Evolutionary conservation across 2,888 invertebrate species (phyloP).

Genomic region (Cataglyphis rosenhaueri): DNA sequence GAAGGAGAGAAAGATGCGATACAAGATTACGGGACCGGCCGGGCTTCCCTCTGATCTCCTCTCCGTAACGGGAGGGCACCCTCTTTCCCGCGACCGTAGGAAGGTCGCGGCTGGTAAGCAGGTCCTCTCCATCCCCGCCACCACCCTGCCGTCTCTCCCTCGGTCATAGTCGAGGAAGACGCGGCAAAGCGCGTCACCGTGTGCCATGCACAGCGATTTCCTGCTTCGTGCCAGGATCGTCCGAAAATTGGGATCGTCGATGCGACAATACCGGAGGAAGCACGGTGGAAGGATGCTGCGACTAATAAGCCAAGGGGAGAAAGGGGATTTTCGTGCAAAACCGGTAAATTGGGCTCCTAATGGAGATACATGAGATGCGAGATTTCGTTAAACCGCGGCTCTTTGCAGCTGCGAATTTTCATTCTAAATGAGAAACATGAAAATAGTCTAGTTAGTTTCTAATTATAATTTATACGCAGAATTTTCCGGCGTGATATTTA

Average conservation of each 20-base stretch:
- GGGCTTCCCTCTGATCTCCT: slow-evolving; percentile 69
- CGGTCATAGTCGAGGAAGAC: slow-evolving; percentile 13
- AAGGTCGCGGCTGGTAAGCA: slow-evolving; percentile 58
- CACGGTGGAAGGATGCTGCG: neutral
- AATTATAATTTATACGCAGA: neutral
- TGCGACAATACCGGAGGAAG: neutral
- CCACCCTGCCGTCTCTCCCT: neutral
- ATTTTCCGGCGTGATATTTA: neutral
- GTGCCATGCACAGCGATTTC: slow-evolving; percentile 38
- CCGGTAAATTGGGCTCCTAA: slow-evolving; percentile 22
- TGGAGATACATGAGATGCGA: slow-evolving; percentile 7
- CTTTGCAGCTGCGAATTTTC: neutral
- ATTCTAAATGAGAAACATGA: neutral
- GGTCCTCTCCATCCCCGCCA: neutral
- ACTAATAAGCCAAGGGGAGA: slow-evolving; percentile 17
- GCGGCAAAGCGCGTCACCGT: slow-evolving; percentile 34
- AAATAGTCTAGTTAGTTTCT: neutral
- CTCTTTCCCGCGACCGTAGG: slow-evolving; percentile 51
- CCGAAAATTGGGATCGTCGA: slow-evolving; percentile 15
- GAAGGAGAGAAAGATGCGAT: slow-evolving; percentile 76
- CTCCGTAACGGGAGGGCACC: slow-evolving; percentile 60
- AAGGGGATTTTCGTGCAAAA: slow-evolving; percentile 17
- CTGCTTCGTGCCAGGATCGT: neutral
- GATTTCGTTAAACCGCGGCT: slow-evolving; percentile 5
- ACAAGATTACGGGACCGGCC: slow-evolving; percentile 72